These are phyloP conservation scores for Catocala sponsa DNA, from an alignment of 2,888 invertebrate species.

Conservation along the genomic window DNA sequence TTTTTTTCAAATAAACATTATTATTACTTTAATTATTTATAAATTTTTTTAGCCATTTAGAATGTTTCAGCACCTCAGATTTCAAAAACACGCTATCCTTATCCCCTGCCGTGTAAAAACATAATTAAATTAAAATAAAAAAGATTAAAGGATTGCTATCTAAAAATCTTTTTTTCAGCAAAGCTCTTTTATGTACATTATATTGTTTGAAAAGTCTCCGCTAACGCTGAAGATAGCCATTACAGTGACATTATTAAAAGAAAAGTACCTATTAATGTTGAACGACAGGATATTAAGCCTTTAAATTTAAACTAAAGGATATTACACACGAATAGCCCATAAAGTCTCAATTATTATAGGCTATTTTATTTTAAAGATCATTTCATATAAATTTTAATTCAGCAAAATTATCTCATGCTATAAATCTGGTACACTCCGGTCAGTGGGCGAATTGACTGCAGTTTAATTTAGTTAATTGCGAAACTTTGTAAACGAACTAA, in stretches of 20 bases:
- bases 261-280: neutral
- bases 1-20: no score
- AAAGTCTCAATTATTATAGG: conserved; percentile 5
- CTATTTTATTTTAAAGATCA: conserved; percentile 7
- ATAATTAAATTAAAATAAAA: no score
- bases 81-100: no score
- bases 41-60: no score
- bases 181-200: no score
- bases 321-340: conserved; percentile 8
- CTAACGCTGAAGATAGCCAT: neutral
- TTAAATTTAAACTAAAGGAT: conserved; percentile 4
- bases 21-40: no score
- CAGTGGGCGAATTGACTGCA: neutral
- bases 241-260: neutral
- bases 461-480: conserved; percentile 1
- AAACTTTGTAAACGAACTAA: neutral
- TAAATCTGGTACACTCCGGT: neutral
- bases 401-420: neutral
- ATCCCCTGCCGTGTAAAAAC: no score
- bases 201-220: no score
- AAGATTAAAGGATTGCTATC: no score
- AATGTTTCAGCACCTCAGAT: no score
- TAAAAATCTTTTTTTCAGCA: no score
- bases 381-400: conserved; percentile 3
- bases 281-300: conserved; percentile 5